Conservation (phyloP, 2,113 vertebrate genomes). For the Morphnarchus princeps region DNA sequence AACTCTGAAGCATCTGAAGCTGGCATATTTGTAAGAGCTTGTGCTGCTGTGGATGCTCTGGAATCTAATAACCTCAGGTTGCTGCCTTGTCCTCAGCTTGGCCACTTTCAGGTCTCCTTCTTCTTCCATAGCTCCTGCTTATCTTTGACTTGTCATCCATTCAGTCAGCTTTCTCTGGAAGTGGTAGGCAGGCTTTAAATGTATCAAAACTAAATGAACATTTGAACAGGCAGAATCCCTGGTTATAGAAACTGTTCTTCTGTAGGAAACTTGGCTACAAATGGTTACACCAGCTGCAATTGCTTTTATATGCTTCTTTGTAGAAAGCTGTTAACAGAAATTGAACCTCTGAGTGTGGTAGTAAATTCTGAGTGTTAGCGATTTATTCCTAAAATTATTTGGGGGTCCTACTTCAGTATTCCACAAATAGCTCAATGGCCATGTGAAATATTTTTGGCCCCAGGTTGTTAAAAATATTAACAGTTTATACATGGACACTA, state of each 20-base stretch:
- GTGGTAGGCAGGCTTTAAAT: not conserved
- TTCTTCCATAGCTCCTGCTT: not conserved
- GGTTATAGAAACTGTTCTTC: not conserved
- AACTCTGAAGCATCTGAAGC: not conserved
- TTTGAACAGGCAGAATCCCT: not conserved
- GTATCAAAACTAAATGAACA: not conserved
- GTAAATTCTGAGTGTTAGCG: not conserved
- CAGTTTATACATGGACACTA: not conserved
- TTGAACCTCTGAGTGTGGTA: not conserved
- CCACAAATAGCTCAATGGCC: not conserved
- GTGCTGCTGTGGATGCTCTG: not conserved
- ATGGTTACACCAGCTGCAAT: not conserved
- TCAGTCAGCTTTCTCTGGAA: not conserved
- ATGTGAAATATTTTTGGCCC: not conserved
- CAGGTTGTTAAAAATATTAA: not conserved
- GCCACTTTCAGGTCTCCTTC: not conserved
- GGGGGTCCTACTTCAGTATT: not conserved
- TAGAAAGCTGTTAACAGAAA: not conserved
- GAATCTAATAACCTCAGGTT: not conserved
- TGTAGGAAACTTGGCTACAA: not conserved
- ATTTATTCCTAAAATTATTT: not conserved
- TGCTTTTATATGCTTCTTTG: not conserved
- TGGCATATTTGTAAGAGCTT: not conserved
- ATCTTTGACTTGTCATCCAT: not conserved
- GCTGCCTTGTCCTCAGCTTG: not conserved